phyloP scores from a whole-genome alignment of 2,888 invertebrate genomes.

The Bibio marci region DNA sequence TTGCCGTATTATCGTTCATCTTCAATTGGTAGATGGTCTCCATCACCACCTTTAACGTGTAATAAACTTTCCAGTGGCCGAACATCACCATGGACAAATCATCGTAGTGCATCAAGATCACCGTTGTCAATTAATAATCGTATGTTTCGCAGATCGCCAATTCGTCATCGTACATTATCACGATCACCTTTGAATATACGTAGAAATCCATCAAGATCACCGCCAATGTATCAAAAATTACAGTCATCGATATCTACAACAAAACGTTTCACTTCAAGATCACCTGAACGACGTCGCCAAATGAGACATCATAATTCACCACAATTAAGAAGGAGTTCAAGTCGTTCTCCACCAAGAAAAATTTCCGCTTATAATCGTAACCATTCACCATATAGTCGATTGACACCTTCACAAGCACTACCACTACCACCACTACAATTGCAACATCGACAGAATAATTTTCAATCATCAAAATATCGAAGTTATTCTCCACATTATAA shows the following conservation, averaged over 20 bases:
- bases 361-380: neutral
- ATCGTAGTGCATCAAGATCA: neutral
- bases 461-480: too few species aligned
- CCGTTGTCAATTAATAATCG: neutral
- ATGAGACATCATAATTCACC: neutral
- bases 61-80: too few species aligned
- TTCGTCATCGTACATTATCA: slow-evolving; percentile 1
- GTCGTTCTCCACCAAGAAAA: slow-evolving; percentile 1
- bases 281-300: neutral
- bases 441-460: neutral
- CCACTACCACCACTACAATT: neutral
- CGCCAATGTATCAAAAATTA: neutral
- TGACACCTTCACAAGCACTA: too few species aligned
- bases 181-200: slow-evolving; percentile 1
- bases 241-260: neutral
- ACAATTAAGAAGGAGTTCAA: neutral
- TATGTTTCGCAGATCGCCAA: neutral
- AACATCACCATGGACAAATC: neutral
- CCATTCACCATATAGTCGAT: too few species aligned
- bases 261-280: neutral
- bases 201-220: neutral
- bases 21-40: slow-evolving; percentile 1
- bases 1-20: slow-evolving; percentile 6
- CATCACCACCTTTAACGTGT: slow-evolving; percentile 2
- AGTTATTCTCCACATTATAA: too few species aligned